These are phyloP conservation scores for Acleris sparsana DNA, from an alignment of 2,888 invertebrate species.

Conservation along the genomic window DNA sequence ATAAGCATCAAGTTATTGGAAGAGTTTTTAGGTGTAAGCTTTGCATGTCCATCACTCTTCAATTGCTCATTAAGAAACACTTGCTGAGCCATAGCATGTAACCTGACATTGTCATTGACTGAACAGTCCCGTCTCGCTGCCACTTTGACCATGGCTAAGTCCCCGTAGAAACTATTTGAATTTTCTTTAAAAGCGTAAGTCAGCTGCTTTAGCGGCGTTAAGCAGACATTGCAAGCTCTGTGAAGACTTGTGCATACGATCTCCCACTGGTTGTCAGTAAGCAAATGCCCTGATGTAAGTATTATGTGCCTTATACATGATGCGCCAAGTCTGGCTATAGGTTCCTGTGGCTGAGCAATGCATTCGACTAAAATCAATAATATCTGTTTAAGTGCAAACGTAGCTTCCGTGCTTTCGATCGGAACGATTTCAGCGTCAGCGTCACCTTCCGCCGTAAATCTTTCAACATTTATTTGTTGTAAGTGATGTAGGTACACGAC, in stretches of 20 bases:
- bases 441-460: constrained; percentile 66
- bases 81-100: constrained; percentile 95
- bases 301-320: constrained; percentile 95
- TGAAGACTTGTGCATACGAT: constrained; percentile 92
- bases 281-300: constrained; percentile 91
- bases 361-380: constrained; percentile 95
- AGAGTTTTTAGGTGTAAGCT: constrained; percentile 66
- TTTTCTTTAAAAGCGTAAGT: constrained; percentile 95
- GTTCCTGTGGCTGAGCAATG: constrained; percentile 94
- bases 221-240: constrained; percentile 92
- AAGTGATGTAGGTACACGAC: constrained; percentile 92
- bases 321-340: constrained; percentile 94
- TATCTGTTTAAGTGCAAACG: constrained; percentile 93
- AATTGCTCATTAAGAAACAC: constrained; percentile 87
- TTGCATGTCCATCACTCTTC: constrained; percentile 64
- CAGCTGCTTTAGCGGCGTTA: constrained; percentile 93
- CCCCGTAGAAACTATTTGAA: constrained; percentile 97
- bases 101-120: constrained; percentile 91
- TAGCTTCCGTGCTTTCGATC: constrained; percentile 82
- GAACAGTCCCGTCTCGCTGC: constrained; percentile 95
- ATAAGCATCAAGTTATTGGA: constrained; percentile 80
- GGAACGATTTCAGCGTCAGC: constrained; percentile 76
- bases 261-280: constrained; percentile 94
- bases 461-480: constrained; percentile 83
- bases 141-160: constrained; percentile 95